A percentile compares a stretch with the other conserved stretches of the same genome.
phyloP scores from a whole-genome alignment of 1,140 invertebrate genomes.

The Drosophila ficusphila region DNA sequence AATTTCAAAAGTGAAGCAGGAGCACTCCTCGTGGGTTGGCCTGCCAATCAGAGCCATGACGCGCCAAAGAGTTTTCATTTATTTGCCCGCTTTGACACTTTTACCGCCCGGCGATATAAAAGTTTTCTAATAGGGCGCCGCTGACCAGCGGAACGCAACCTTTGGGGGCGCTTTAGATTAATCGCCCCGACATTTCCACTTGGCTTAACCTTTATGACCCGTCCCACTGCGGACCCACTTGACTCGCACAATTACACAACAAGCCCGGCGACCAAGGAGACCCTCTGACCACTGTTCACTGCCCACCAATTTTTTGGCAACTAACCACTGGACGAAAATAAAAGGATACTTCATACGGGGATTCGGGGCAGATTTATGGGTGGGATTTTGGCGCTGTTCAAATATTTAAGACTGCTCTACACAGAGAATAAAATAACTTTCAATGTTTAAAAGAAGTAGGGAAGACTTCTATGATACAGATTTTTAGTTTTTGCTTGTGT shows the following conservation, averaged over 20 bases:
- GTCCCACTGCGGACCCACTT: conserved; percentile 28
- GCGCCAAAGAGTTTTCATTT: conserved; percentile 42
- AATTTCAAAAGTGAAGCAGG: conserved; percentile 5
- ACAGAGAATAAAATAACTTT: too few relatives aligned
- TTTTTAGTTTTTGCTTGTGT: background rate
- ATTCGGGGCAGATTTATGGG: conserved; percentile 59
- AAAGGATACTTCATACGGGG: conserved; percentile 42
- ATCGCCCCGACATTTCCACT: conserved; percentile 60
- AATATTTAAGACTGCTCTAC: conserved; percentile 1
- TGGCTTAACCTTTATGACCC: conserved; percentile 43
- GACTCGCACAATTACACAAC: conserved; percentile 62
- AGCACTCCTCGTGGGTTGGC: conserved; percentile 17
- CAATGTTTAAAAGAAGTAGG: too few relatives aligned
- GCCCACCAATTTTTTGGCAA: conserved; percentile 63
- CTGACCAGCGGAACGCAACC: conserved; percentile 34
- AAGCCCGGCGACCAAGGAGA: conserved; percentile 1
- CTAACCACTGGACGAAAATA: conserved; percentile 36
- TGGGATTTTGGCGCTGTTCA: conserved; percentile 23
- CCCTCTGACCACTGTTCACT: conserved; percentile 21
- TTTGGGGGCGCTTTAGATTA: conserved; percentile 30
- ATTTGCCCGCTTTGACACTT: conserved; percentile 29
- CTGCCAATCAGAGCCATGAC: conserved; percentile 32
- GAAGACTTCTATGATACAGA: too few relatives aligned
- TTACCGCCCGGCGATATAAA: conserved; percentile 22
- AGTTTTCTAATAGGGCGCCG: conserved; percentile 30